These are phyloP conservation scores for Pampusana beccarii DNA, from an alignment of 2,113 vertebrate genomes.

Conservation along the genomic window DNA sequence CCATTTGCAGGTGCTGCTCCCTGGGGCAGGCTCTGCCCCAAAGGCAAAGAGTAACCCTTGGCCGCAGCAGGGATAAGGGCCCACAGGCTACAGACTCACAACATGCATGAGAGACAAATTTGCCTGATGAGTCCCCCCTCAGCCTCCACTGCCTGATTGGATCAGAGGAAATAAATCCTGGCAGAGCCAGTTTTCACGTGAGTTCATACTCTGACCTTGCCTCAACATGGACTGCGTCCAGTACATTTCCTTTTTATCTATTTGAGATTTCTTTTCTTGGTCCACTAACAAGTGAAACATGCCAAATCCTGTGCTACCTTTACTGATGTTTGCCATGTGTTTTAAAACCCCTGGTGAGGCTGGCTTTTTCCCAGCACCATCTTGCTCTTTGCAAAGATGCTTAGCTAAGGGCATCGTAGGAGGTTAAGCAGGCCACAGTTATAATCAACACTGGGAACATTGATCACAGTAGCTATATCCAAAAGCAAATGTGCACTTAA, in stretches of 20 bases:
- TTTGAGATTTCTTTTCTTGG: conserved; percentile 1
- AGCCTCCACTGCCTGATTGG: not conserved
- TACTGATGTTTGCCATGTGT: not conserved
- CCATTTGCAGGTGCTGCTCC: not conserved
- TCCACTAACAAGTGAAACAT: not conserved
- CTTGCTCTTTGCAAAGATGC: not conserved
- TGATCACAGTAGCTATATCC: not conserved
- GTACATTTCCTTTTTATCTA: not conserved
- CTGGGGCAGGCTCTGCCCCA: not conserved
- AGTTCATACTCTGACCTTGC: conserved; percentile 26
- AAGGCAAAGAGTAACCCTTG: not conserved
- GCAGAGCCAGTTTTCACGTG: conserved; percentile 5
- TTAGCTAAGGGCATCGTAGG: not conserved
- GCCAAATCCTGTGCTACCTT: not conserved
- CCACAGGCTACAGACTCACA: not conserved
- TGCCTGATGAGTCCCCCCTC: not conserved
- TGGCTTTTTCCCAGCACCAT: not conserved
- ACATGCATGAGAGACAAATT: not conserved
- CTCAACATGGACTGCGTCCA: not conserved
- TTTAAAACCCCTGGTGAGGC: not conserved
- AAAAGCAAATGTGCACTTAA: not conserved
- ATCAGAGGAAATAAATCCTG: conserved; percentile 39
- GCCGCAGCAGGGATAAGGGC: not conserved
- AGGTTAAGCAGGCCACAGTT: not conserved
- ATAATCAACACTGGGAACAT: not conserved